phyloP scores from a whole-genome alignment of 2,113 vertebrate species.

The Nothocercus julius region DNA sequence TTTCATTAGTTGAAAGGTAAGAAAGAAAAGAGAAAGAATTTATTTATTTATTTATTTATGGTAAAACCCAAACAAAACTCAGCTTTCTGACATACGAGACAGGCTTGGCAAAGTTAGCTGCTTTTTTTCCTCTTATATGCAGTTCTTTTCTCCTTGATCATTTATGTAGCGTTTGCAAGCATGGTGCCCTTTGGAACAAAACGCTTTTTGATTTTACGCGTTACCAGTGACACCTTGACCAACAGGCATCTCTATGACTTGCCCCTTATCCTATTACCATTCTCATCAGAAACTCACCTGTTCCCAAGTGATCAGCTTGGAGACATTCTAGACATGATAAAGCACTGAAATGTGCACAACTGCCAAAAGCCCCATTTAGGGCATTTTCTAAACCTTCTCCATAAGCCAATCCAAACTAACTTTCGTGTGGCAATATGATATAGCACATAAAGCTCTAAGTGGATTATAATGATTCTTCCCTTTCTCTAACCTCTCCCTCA shows the following conservation, averaged over 20 bases:
- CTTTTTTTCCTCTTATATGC: neutral
- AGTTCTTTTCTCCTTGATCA: neutral
- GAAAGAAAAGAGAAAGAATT: neutral
- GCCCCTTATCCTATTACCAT: neutral
- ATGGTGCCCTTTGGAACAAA: neutral
- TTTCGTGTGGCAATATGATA: slow-evolving; percentile 71
- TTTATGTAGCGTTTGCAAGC: neutral
- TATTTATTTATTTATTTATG: too few species aligned
- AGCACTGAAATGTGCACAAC: slow-evolving; percentile 36
- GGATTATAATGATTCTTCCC: slow-evolving; percentile 61
- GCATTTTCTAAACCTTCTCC: slow-evolving; percentile 70
- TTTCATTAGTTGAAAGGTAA: neutral
- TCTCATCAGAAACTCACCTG: neutral
- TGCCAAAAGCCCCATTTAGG: slow-evolving; percentile 53
- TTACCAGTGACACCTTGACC: neutral
- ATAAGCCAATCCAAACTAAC: slow-evolving; percentile 57
- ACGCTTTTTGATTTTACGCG: neutral
- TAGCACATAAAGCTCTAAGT: slow-evolving; percentile 46
- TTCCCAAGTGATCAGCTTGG: slow-evolving; percentile 7
- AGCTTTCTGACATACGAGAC: neutral
- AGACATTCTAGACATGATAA: slow-evolving; percentile 7
- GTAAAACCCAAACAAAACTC: neutral
- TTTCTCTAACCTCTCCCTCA: slow-evolving; percentile 37
- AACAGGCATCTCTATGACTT: neutral
- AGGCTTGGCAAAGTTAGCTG: neutral